Base-by-base conservation (phyloP, 2,113 vertebrate genomes). In the Sus scrofa region DNA sequence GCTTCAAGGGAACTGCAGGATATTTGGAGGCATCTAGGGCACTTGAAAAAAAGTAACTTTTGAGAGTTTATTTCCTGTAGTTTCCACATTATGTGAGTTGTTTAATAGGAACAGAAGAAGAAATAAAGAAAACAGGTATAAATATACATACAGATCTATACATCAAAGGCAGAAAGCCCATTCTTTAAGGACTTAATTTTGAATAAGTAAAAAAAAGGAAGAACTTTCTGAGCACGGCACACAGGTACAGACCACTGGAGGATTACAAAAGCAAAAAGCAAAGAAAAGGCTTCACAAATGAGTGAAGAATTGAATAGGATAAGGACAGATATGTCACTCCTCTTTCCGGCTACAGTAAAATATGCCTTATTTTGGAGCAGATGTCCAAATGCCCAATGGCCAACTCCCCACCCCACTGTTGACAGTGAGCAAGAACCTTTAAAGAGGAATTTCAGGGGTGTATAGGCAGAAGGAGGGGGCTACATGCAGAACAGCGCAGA, bases 21-120 rank as follows among this genome's bases (percentile, higher is more conserved):
- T 70, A 50, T 56, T 83, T 89, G 7, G 30, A 79, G 84, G 54
- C 30, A 56, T 87, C 87, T 26, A 65, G 9, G 9, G 6, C 39
- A 67, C 26, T 83, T 54, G 14, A 89, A 92, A 3, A 44, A 94
- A 86, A 86, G 79, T 70, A n/a, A 78, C 18, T 71, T 27, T 77
- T 54, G n/a, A 95, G 24, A 62, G 8, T 74, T 74, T 39, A 15
- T 26, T 96, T 88, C 60, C n/a, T 96, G 19, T 62, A 71, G n/a
- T 62, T 96, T 82, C 56, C 81, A 39, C 3, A 92, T 83, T 56
- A 39, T 27, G 11, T 81, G 68, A 86, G 16, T 32, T 54, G 19
- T 63, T 89, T 94, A 60, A 68, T 13, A 95, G 13, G 3, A 93
- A 27, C 13, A 89, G 24, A 85, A 82, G 86, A 52, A 73, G 56